phyloP scores from a whole-genome alignment of 2,113 vertebrate species.

The Misgurnus mizolepis region DNA sequence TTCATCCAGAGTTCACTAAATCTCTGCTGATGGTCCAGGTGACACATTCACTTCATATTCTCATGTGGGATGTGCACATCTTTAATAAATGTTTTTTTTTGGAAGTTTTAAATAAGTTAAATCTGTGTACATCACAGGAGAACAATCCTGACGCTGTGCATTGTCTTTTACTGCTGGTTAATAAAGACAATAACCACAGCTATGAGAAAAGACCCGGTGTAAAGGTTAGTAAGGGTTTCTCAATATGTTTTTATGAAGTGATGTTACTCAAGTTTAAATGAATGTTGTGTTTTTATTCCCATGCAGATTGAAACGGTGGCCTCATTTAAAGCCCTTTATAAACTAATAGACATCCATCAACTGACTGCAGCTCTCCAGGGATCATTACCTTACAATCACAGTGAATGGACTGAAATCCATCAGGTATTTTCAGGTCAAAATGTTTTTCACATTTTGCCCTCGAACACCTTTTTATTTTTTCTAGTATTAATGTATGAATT shows the following conservation, averaged over 20 bases:
- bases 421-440: constrained; percentile 74
- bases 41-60: neutral
- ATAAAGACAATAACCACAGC: constrained; percentile 73
- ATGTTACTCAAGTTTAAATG: neutral
- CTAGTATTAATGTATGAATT: no score
- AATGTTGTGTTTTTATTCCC: neutral
- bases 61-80: neutral
- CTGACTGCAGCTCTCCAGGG: constrained; percentile 80
- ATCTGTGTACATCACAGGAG: constrained; percentile 61
- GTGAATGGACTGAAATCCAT: constrained; percentile 89
- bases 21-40: constrained; percentile 84
- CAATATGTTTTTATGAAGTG: no score
- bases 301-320: constrained; percentile 82
- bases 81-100: neutral
- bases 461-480: no score
- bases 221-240: constrained; percentile 74
- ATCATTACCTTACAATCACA: constrained; percentile 78
- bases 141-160: constrained; percentile 67
- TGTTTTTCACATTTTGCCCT: no score
- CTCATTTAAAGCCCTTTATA: constrained; percentile 80
- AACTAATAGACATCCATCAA: constrained; percentile 80
- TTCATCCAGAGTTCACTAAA: constrained; percentile 68
- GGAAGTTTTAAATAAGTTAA: neutral
- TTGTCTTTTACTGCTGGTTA: constrained; percentile 77
- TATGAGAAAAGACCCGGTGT: constrained; percentile 75